Conservation (phyloP, 1,140 invertebrate genomes). For the Sitophilus oryzae region DNA sequence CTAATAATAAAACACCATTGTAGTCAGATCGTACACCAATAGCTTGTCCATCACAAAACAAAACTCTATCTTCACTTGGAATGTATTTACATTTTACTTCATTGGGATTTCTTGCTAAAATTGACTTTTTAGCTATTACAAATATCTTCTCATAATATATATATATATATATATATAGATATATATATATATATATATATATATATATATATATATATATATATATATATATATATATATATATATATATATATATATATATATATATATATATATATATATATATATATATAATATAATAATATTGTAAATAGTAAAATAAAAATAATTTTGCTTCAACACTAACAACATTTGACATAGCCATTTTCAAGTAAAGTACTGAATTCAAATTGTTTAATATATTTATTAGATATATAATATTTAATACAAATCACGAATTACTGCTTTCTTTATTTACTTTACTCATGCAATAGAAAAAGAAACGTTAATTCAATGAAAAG, state of each 20-base stretch:
- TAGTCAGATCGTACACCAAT: conserved; percentile 81
- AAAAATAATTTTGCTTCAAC: not conserved
- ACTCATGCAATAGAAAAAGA: no score
- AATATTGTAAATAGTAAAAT: not conserved
- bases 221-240: no score
- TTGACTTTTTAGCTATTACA: not conserved
- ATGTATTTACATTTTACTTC: conserved; percentile 66
- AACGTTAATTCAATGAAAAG: no score
- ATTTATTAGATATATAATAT: no score
- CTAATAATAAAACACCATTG: conserved; percentile 80
- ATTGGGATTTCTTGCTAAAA: conserved; percentile 50
- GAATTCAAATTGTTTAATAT: no score
- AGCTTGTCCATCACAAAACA: conserved; percentile 73
- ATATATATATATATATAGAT: no score
- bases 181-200: no score
- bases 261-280: not conserved
- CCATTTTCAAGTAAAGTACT: no score
- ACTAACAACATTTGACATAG: no score
- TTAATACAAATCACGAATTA: no score
- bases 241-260: not conserved
- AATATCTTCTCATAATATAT: not conserved
- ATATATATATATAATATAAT: not conserved
- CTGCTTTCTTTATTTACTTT: no score
- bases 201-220: no score
- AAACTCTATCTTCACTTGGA: conserved; percentile 69